phyloP scores from a whole-genome alignment of 2,113 vertebrate species.

The Pluvialis apricaria region DNA sequence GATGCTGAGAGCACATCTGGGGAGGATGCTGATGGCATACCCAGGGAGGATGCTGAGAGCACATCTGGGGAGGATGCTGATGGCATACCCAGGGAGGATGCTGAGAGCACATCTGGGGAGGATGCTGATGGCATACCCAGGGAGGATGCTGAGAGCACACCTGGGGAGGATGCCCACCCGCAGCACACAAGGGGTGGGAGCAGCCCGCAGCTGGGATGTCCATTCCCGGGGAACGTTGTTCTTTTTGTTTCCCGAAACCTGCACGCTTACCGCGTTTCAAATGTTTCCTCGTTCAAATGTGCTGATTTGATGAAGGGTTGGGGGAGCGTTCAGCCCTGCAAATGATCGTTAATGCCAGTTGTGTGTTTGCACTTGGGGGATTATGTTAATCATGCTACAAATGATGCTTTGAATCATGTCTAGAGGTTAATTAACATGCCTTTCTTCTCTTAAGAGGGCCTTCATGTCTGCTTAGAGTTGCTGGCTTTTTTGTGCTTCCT shows the following conservation, averaged over 20 bases:
- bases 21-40: neutral
- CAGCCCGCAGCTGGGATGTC: neutral
- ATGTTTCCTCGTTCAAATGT: neutral
- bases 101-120: neutral
- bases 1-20: neutral
- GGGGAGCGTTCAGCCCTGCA: neutral
- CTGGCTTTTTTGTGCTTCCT: slow-evolving; percentile 39
- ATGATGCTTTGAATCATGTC: slow-evolving; percentile 67
- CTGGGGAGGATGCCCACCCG: neutral
- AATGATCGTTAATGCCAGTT: slow-evolving; percentile 39
- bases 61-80: neutral
- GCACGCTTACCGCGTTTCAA: neutral
- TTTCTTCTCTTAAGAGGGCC: slow-evolving; percentile 64
- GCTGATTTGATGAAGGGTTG: neutral
- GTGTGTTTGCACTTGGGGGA: slow-evolving; percentile 63
- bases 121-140: neutral
- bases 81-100: neutral
- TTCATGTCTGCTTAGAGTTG: slow-evolving; percentile 47
- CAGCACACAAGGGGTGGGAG: neutral
- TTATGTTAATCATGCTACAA: slow-evolving; percentile 73
- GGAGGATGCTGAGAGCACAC: neutral
- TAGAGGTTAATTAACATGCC: slow-evolving; percentile 72
- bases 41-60: neutral
- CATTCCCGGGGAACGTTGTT: rapidly evolving
- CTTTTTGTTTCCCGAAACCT: neutral